Evolutionary conservation across 2,888 invertebrate genomes (phyloP).

Genomic region (Mythimna ferrago): DNA sequence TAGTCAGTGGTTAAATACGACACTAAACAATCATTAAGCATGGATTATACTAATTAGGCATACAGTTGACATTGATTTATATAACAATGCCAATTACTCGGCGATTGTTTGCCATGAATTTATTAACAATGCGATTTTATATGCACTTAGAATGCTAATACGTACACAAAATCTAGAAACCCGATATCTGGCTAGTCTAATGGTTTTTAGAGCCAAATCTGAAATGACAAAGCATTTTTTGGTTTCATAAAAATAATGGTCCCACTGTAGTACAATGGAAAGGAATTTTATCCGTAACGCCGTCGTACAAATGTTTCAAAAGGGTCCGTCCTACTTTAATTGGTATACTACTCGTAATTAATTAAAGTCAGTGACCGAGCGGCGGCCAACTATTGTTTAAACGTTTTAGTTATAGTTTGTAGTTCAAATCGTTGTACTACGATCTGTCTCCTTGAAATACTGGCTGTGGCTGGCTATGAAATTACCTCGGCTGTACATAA

Average conservation of each 20-base stretch:
- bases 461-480: slow-evolving; percentile 22
- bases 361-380: slow-evolving; percentile 77
- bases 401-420: slow-evolving; percentile 39
- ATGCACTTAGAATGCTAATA: slow-evolving; percentile 30
- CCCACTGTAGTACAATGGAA: slow-evolving; percentile 43
- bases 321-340: slow-evolving; percentile 73
- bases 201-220: slow-evolving; percentile 17
- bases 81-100: slow-evolving; percentile 41
- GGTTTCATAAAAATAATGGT: slow-evolving; percentile 14
- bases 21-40: slow-evolving; percentile 42
- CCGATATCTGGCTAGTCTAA: not conserved
- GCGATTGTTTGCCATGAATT: slow-evolving; percentile 42
- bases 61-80: slow-evolving; percentile 51
- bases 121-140: slow-evolving; percentile 42
- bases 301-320: slow-evolving; percentile 55
- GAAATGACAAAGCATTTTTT: not conserved
- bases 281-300: slow-evolving; percentile 49
- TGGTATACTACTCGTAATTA: slow-evolving; percentile 71
- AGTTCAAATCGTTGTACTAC: slow-evolving; percentile 48
- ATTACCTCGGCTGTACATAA: slow-evolving; percentile 51
- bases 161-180: slow-evolving; percentile 19
- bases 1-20: slow-evolving; percentile 13
- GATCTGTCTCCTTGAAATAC: slow-evolving; percentile 55
- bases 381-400: slow-evolving; percentile 67
- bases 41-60: slow-evolving; percentile 39